These are phyloP conservation scores for Brachyrhaphis roseni DNA, from an alignment of 2,797 vertebrate species.

Conservation along the genomic window DNA sequence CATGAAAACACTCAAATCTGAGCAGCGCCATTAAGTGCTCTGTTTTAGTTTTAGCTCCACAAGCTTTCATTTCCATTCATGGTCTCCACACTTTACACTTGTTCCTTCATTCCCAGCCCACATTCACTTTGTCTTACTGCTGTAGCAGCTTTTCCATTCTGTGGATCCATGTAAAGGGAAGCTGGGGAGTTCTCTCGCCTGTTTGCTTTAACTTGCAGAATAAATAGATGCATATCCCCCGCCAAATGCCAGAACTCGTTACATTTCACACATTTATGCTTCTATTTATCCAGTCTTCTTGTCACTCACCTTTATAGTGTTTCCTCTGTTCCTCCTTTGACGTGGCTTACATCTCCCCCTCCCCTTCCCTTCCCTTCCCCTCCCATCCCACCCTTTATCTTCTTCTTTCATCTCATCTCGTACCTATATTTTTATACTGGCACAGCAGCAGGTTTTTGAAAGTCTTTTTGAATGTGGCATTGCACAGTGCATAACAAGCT, in stretches of 20 bases:
- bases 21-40: neutral
- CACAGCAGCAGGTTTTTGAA: conserved; percentile 97
- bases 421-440: conserved; percentile 93
- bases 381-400: conserved; percentile 23
- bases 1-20: neutral
- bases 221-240: conserved; percentile 9
- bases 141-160: neutral
- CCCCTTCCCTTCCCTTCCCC: conserved; percentile 12
- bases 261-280: conserved; percentile 1
- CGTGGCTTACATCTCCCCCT: conserved; percentile 8
- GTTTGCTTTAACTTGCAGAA: conserved; percentile 9
- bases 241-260: conserved; percentile 14
- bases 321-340: neutral
- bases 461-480: conserved; percentile 99
- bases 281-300: conserved; percentile 6
- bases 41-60: neutral
- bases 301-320: conserved; percentile 21
- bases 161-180: conserved; percentile 6
- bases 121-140: conserved; percentile 14
- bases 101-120: neutral
- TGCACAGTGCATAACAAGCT: conserved; percentile 97
- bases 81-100: neutral
- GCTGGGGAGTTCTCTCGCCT: conserved; percentile 3
- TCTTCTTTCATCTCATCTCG: conserved; percentile 74
- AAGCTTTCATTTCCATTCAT: neutral